Base-by-base conservation (phyloP, 1,140 invertebrate genomes). In the Hetaerina americana region DNA sequence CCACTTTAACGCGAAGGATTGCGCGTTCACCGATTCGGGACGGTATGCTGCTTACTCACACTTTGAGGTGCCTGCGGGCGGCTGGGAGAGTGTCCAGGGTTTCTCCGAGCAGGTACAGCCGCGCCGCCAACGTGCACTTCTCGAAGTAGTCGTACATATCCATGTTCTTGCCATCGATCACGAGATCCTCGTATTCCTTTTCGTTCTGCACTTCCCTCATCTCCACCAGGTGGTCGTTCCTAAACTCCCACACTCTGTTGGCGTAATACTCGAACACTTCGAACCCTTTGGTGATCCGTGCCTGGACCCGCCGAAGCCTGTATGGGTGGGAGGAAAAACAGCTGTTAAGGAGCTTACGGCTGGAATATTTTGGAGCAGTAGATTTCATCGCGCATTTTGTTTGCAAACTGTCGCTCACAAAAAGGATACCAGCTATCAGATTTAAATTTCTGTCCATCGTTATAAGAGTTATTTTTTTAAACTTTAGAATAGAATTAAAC, bases 251-350 rank as follows among this genome's bases (percentile, higher is more conserved):
- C 72, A 92, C 90, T 77, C 91, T 92, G 77, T 92, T 93, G 0
- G 90, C 90, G 77, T 93, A 93, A 77, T 92, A 93, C 76, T 93
- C 91, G 74, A 93, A 92, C 0, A 93, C 90, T 75, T 92, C 90
- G 75, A 92, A 92, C 0, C 91, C 91, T 81, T 92, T 93, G 74
- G 83, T 84, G 74, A 93, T 91, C 27, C 90, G 84, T 67, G 88
- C 86, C 73, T 92, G 91, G 0, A 93, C 87, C 18, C 89, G 84
- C 74, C 87, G 87, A 76, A 93, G 81, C 3, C 90, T 92, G 77
- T 0, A 83, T 40, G 18, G 18, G 18, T 40, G 18, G n/a, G n/a
- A n/a, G n/a, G n/a, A n/a, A 66, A 66, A 66, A 25, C 5, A 66
- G n/a, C n/a, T n/a, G n/a, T n/a, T n/a, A n/a, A n/a, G n/a, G n/a